Evolutionary conservation across 2,888 invertebrate species (phyloP).

Genomic region (Cataglyphis albicans): DNA sequence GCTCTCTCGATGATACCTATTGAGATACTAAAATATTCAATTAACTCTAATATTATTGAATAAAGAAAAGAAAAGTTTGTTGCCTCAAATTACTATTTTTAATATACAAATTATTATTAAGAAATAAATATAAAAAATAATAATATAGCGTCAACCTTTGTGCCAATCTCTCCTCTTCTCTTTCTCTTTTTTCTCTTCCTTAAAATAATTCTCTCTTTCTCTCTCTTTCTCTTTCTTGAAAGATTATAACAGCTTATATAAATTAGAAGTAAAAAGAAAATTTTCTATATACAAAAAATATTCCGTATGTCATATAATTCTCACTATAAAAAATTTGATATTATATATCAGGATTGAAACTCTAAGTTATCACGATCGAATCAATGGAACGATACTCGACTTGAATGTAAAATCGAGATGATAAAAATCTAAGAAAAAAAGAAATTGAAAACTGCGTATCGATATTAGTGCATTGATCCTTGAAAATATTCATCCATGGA

Average conservation of each 20-base stretch:
- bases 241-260: neutral
- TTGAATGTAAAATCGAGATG: slow-evolving; percentile 33
- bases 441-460: slow-evolving; percentile 9
- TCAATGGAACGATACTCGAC: neutral
- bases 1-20: slow-evolving; percentile 27
- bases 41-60: slow-evolving; percentile 7
- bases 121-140: neutral
- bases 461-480: slow-evolving; percentile 33
- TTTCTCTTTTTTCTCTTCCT: neutral
- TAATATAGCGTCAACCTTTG: neutral
- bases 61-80: neutral
- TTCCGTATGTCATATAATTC: neutral
- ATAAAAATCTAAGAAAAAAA: slow-evolving; percentile 5
- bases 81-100: neutral
- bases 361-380: slow-evolving; percentile 1
- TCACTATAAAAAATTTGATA: slow-evolving; percentile 14
- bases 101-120: slow-evolving; percentile 16
- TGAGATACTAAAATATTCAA: slow-evolving; percentile 24
- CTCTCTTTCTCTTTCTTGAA: neutral
- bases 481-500: slow-evolving; percentile 36
- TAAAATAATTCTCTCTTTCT: neutral
- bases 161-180: no score
- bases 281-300: slow-evolving; percentile 3
- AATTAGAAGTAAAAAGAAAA: neutral
- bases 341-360: neutral